Evolutionary conservation across 2,113 vertebrate species (phyloP), one percentile per base, ranked within the genome.

Genomic region (Dicentrarchus labrax): DNA sequence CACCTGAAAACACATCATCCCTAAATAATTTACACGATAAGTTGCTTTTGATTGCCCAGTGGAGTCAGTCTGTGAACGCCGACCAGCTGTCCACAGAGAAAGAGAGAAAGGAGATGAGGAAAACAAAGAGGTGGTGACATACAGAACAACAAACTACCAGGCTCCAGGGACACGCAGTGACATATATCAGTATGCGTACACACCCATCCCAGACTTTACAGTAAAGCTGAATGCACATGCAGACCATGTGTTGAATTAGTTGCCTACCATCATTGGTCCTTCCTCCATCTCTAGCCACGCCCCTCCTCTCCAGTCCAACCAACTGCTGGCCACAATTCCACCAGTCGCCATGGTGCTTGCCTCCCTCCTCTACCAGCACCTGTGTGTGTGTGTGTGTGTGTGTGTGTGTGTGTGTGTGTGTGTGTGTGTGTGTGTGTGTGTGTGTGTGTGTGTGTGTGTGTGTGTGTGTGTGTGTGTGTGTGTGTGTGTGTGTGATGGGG

Each of bases 321-420:
- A 91, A 82, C 70, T 60, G 15, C 83, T 64, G 82, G 80, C 83
- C 71, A 57, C 71, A 36, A 36, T 71, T 47, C 76, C 85, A 73
- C 22, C 73, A 65, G 88, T 92, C 85, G 41, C 88, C 86, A 89
- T 91, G 86, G 91, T 21, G 67, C 87, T 93, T 83, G 80, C 89
- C 57, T 88, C 82, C 83, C 82, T 82, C 70, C 73, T 70, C 72
- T 68, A n/a, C 8, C 43, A 69, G n/a, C 80, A 83, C 80, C 86
- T 86, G 76, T 38, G 57, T 69, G 24, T 72, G 22, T 53, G 30
- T 70, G 60, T 61, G 62, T 41, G 38, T 30, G 41, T 4, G 30
- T 61, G 59, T 38, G 51, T 53, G 51, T 53, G 51, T 21, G 51
- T 67, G 60, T 61, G 62, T 41, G 38, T 30, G 50, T 4, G 30